Evolutionary conservation across 92 coral and sea anemone genomes (phyloP).

Genomic region (Porites divaricata): DNA sequence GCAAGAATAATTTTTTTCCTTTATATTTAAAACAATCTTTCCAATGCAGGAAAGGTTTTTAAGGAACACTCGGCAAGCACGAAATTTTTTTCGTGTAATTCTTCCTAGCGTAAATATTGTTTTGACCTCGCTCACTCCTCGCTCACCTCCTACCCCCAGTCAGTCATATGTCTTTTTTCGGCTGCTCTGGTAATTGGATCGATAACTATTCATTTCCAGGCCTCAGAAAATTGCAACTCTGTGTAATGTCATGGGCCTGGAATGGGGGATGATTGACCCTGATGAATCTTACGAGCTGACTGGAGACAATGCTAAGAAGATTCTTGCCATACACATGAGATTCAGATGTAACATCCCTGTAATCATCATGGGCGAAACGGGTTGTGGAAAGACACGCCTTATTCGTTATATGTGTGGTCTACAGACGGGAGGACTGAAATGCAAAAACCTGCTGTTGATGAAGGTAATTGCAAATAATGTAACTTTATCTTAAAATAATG

Average conservation of each 20-base stretch:
- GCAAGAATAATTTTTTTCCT: too few species aligned
- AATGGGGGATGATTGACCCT: constrained; percentile 61
- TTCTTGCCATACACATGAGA: constrained; percentile 88
- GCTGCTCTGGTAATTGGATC: too few species aligned
- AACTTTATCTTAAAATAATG: too few species aligned
- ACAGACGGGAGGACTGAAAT: constrained; percentile 65
- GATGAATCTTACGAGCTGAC: constrained; percentile 79
- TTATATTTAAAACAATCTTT: too few species aligned
- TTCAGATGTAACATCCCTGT: constrained; percentile 91
- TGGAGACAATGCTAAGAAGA: constrained; percentile 82
- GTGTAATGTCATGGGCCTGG: constrained; percentile 80
- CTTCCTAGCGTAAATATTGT: too few species aligned
- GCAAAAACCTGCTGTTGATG: constrained; percentile 79
- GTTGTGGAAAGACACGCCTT: constrained; percentile 89
- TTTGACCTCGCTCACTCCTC: too few species aligned
- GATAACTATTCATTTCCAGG: constrained; percentile 22
- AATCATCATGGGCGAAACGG: constrained; percentile 91
- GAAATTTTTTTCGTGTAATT: too few species aligned
- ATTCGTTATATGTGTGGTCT: constrained; percentile 88
- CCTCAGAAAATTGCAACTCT: constrained; percentile 52
- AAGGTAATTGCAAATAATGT: constrained; percentile 42
- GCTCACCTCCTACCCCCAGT: too few species aligned
- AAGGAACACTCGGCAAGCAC: too few species aligned
- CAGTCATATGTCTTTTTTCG: too few species aligned
- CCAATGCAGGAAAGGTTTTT: too few species aligned